Percentiles rank a stretch among this genome's conserved stretches.
phyloP scores from a whole-genome alignment of 2,888 invertebrate species.

The Ophion slaviceki region DNA sequence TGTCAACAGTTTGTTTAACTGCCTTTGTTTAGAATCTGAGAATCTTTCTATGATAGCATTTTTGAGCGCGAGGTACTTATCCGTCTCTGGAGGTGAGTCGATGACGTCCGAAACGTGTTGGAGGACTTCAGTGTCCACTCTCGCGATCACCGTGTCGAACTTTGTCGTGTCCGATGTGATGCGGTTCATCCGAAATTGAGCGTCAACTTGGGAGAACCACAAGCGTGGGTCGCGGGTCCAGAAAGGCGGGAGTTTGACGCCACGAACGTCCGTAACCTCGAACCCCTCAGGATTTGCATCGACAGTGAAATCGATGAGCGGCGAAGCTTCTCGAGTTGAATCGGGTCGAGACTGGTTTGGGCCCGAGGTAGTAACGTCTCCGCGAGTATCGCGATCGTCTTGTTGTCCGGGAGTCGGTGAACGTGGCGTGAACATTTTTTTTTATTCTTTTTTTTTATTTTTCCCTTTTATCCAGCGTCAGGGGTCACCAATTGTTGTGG shows the following conservation, averaged over 20 bases:
- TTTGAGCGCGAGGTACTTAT: constrained; percentile 56
- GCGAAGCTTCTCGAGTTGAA: not conserved
- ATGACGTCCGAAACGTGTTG: constrained; percentile 59
- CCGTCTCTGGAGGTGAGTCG: constrained; percentile 36
- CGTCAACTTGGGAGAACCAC: constrained; percentile 63
- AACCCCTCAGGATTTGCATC: not conserved
- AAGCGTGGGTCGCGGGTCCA: constrained; percentile 52
- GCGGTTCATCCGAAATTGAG: constrained; percentile 53
- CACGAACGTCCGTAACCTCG: constrained; percentile 9
- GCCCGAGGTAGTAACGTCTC: not conserved
- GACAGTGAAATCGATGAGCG: constrained; percentile 6
- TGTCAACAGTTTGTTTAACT: constrained; percentile 26
- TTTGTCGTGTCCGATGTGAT: constrained; percentile 49
- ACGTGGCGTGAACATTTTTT: not conserved
- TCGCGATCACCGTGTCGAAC: constrained; percentile 48
- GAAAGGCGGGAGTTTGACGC: constrained; percentile 53
- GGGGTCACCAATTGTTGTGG: constrained; percentile 8
- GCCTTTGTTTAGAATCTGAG: constrained; percentile 38
- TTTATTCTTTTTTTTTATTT: not conserved
- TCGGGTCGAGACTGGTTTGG: not conserved
- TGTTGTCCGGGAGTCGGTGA: not conserved
- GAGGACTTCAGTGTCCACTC: constrained; percentile 46
- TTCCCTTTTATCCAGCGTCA: not conserved
- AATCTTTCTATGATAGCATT: constrained; percentile 31
- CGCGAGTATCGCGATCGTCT: not conserved